Conservation (phyloP, 2,888 invertebrate genomes). For the Apamea anceps region DNA sequence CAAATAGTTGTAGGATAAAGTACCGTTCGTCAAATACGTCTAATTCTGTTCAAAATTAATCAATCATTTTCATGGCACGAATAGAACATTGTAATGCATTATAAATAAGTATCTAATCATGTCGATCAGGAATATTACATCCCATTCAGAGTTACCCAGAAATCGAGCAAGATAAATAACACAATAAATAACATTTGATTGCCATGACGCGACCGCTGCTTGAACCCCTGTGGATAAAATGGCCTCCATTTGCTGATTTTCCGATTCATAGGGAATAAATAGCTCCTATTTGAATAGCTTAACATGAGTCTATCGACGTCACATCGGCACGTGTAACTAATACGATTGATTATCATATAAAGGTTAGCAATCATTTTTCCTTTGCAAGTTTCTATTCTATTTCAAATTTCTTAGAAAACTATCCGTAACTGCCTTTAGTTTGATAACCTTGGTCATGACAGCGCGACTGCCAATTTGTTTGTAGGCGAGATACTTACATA, state of each 20-base stretch:
- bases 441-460: background rate
- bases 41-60: background rate
- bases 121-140: slow-evolving; percentile 40
- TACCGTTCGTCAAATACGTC: background rate
- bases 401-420: background rate
- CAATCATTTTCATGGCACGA: background rate
- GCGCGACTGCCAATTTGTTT: background rate
- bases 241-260: slow-evolving; percentile 61
- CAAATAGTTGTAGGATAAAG: background rate
- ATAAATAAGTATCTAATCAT: slow-evolving; percentile 43
- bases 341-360: slow-evolving; percentile 2
- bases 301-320: slow-evolving; percentile 10
- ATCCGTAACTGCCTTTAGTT: background rate
- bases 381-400: slow-evolving; percentile 1
- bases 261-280: slow-evolving; percentile 61
- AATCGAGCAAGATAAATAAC: slow-evolving; percentile 40
- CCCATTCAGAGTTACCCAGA: slow-evolving; percentile 20
- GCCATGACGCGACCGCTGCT: slow-evolving; percentile 43
- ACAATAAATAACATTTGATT: slow-evolving; percentile 50
- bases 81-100: slow-evolving; percentile 8
- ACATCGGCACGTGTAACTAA: slow-evolving; percentile 49
- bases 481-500: background rate
- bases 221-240: slow-evolving; percentile 66
- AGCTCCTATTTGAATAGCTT: slow-evolving; percentile 46
- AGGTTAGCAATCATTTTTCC: background rate